Conservation (phyloP, 2,113 vertebrate species). For the Corydoras maculifer region DNA sequence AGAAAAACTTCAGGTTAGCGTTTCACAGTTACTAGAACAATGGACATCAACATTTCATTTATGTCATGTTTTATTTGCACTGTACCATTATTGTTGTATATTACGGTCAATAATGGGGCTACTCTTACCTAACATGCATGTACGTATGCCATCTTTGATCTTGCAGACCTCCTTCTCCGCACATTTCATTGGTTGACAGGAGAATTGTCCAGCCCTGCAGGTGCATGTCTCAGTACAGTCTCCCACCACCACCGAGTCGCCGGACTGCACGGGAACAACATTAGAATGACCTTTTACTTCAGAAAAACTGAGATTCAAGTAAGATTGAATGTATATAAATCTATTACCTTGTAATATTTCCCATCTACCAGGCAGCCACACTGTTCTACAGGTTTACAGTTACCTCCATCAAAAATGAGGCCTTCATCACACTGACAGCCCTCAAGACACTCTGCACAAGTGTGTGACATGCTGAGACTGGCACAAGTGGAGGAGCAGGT, state of each 20-base stretch:
- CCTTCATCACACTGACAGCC: constrained; percentile 59
- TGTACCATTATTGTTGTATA: background rate
- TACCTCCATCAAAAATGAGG: constrained; percentile 47
- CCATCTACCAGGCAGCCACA: constrained; percentile 50
- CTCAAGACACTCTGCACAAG: constrained; percentile 54
- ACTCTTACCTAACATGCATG: constrained; percentile 37
- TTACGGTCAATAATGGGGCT: background rate
- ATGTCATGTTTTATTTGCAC: background rate
- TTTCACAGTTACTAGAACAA: too few species aligned
- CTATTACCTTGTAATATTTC: constrained; percentile 45
- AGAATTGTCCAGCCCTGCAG: constrained; percentile 37
- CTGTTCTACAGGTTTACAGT: constrained; percentile 45
- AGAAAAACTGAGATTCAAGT: background rate
- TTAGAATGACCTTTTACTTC: background rate
- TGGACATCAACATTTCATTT: background rate
- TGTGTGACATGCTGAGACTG: constrained; percentile 33
- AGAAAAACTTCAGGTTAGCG: too few species aligned
- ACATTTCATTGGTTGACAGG: constrained; percentile 33
- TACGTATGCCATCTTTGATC: constrained; percentile 17
- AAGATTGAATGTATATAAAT: background rate
- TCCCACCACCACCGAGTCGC: constrained; percentile 16
- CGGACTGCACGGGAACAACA: constrained; percentile 32
- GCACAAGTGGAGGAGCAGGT: constrained; percentile 51
- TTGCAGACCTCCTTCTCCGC: constrained; percentile 32
- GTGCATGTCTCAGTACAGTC: constrained; percentile 37